Percentiles rank a stretch among this genome's conserved stretches.
phyloP scores from a whole-genome alignment of 2,888 invertebrate species.

The Andrena dorsata region DNA sequence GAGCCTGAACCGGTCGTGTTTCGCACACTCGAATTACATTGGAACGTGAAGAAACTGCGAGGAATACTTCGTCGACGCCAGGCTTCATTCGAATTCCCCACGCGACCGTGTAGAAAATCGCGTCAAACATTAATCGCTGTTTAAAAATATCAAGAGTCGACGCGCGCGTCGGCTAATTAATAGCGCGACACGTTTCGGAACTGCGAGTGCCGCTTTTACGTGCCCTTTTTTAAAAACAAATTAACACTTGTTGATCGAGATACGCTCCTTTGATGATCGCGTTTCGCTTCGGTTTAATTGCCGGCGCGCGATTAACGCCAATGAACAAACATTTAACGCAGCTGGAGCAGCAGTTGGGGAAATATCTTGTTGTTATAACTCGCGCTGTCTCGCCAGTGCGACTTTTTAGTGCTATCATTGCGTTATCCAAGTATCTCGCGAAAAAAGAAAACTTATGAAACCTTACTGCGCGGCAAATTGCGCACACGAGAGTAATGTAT shows the following conservation, averaged over 20 bases:
- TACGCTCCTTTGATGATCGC: neutral
- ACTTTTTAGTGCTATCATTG: too few relatives aligned
- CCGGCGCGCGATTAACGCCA: too few relatives aligned
- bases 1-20: neutral
- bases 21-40: neutral
- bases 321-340: too few relatives aligned
- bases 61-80: too few relatives aligned
- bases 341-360: too few relatives aligned
- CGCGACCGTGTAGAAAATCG: neutral
- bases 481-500: too few relatives aligned
- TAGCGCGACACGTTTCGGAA: neutral
- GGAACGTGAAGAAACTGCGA: too few relatives aligned
- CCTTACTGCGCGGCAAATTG: too few relatives aligned
- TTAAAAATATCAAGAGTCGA: neutral
- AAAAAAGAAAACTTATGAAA: too few relatives aligned
- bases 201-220: neutral
- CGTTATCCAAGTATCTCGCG: too few relatives aligned
- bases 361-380: too few relatives aligned
- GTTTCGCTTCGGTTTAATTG: constrained; percentile 1
- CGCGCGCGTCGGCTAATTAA: neutral
- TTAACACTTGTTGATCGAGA: constrained; percentile 36
- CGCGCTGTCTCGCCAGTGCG: too few relatives aligned
- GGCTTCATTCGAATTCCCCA: neutral
- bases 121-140: neutral
- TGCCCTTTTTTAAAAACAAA: constrained; percentile 19